A percentile compares a stretch with the other conserved stretches of the same genome.
These are phyloP conservation scores for Oreochromis niloticus DNA, from an alignment of 2,113 vertebrate genomes.

Conservation along the genomic window DNA sequence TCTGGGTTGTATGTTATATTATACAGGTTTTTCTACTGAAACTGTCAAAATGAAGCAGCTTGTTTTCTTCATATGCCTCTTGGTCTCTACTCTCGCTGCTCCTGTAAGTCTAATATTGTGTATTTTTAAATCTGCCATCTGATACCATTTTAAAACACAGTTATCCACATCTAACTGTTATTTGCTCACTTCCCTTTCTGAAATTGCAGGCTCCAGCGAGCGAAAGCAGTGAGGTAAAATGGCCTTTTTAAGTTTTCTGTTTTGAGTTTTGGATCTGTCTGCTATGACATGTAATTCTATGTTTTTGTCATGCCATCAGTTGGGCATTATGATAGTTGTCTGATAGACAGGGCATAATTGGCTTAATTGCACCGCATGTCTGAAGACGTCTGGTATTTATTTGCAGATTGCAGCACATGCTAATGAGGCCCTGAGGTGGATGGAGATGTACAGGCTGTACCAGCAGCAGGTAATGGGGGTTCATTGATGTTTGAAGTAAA, in stretches of 20 bases:
- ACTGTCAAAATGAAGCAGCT: slow-evolving; percentile 49
- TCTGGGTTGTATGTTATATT: background rate
- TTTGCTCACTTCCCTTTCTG: background rate
- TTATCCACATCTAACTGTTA: background rate
- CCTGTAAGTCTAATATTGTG: slow-evolving; percentile 56
- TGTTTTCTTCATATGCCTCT: slow-evolving; percentile 50
- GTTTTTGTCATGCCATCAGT: slow-evolving; percentile 17
- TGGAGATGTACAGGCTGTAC: slow-evolving; percentile 69
- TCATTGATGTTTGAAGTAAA: background rate
- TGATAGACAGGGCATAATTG: slow-evolving; percentile 5
- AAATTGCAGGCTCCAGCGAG: slow-evolving; percentile 53
- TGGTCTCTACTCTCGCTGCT: slow-evolving; percentile 46
- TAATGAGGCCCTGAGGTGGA: slow-evolving; percentile 67
- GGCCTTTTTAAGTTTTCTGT: background rate
- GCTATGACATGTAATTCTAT: background rate
- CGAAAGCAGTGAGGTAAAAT: slow-evolving; percentile 62
- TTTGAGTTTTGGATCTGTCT: background rate
- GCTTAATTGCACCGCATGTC: slow-evolving; percentile 22
- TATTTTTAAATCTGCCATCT: background rate
- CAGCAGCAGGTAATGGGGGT: slow-evolving; percentile 63
- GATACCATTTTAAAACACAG: background rate
- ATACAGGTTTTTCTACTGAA: background rate
- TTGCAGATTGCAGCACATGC: slow-evolving; percentile 58
- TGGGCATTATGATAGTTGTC: background rate
- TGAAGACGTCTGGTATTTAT: slow-evolving; percentile 48